Conservation (phyloP, 2,113 vertebrate genomes). For the Montifringilla adamsi region DNA sequence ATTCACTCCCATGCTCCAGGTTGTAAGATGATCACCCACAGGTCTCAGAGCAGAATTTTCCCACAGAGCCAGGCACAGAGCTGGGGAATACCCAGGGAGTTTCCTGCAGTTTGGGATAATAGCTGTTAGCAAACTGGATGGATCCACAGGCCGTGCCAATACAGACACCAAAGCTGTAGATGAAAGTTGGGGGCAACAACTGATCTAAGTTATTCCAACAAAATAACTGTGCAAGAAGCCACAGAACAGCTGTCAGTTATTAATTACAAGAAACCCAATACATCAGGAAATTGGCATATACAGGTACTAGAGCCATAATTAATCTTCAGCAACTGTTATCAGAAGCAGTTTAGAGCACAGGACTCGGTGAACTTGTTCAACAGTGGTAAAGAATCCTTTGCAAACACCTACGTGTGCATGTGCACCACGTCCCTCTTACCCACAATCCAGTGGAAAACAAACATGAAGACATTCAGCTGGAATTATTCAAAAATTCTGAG, state of each 20-base stretch:
- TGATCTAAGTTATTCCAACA: background rate
- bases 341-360: background rate
- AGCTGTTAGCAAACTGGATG: background rate
- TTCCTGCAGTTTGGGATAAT: background rate
- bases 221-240: background rate
- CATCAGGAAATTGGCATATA: background rate
- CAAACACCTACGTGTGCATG: rapidly evolving
- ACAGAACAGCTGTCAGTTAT: background rate
- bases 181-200: background rate
- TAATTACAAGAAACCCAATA: background rate
- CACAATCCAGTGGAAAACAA: background rate
- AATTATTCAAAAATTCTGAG: background rate
- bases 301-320: background rate
- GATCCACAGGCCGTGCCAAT: background rate
- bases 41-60: background rate
- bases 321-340: background rate
- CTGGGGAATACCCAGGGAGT: background rate
- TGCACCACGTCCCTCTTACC: background rate
- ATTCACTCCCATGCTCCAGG: background rate
- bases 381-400: background rate
- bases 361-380: background rate
- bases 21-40: background rate
- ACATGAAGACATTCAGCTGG: background rate
- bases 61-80: background rate
- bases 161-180: background rate